A percentile compares a stretch with the other conserved stretches of the same genome.
Evolutionary conservation across 92 coral and sea anemone genomes (phyloP).

Genomic region (Metridium senile): DNA sequence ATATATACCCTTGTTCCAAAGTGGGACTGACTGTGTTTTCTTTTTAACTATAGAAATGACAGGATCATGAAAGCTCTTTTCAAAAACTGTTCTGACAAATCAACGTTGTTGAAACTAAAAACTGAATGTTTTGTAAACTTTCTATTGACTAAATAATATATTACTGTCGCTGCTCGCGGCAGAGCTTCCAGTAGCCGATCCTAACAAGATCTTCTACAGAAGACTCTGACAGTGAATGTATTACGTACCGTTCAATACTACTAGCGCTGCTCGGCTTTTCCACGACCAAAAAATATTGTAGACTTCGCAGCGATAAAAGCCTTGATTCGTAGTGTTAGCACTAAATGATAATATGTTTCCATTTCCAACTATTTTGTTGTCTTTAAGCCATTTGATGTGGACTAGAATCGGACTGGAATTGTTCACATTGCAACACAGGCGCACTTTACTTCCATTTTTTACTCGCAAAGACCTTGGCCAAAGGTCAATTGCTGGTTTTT

Average conservation of each 20-base stretch:
- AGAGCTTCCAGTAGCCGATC: too few relatives aligned
- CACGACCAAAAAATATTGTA: background rate
- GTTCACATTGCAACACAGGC: background rate
- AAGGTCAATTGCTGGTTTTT: background rate
- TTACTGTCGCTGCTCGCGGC: too few relatives aligned
- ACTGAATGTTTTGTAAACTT: too few relatives aligned
- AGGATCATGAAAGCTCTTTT: too few relatives aligned
- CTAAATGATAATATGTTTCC: background rate
- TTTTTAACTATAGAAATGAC: too few relatives aligned
- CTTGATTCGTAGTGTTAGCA: conserved; percentile 5
- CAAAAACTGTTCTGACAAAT: too few relatives aligned
- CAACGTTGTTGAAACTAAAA: too few relatives aligned
- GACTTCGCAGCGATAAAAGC: conserved; percentile 18
- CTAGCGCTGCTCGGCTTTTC: background rate
- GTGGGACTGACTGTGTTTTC: too few relatives aligned
- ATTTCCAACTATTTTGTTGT: background rate
- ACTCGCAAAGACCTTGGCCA: background rate
- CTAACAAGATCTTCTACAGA: too few relatives aligned
- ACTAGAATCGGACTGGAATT: background rate
- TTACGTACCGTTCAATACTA: conserved; percentile 12
- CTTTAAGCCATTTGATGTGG: background rate
- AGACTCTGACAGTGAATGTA: too few relatives aligned
- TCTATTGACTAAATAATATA: too few relatives aligned
- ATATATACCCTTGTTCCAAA: too few relatives aligned
- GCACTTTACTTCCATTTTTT: background rate